Base-by-base conservation (phyloP, 2,888 invertebrate genomes). In the Acrobasis repandana region DNA sequence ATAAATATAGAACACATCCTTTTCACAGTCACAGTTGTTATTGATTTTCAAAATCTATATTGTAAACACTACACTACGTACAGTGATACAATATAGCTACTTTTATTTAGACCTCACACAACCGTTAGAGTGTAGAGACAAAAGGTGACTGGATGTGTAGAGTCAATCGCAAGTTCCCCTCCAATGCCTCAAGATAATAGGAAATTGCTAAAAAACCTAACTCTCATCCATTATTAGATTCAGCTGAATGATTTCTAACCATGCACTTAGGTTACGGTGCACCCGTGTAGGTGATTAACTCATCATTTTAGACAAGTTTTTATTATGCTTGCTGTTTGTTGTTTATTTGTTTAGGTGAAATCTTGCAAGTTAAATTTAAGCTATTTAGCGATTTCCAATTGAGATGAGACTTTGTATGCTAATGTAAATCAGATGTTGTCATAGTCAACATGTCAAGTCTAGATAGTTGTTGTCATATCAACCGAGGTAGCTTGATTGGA, bases 221-320 rank as follows among this genome's bases (percentile, higher is more conserved):
- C 63, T 66, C 28, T 47, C 61, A 69, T 69, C 63, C 60, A 62
- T 38, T 38, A 54, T 54, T 64, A 64, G 62, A 65, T 65, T 65
- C 61, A 61, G 71, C 71, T 73, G 69, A 71, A 63, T 69, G 60
- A 67, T 70, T 64, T 63, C 59, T 51, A 54, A 65, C 47, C 56
- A 47, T 18, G 33, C 11, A 47, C 54, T 54, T 9, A 18, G 56
- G 28, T 46, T 58, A 34, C 33, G 36, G 18, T n/a, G 33, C 56
- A 33, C 47, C 47, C 46, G 48, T 47, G 57, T n/a, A n/a, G n/a
- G n/a, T 11, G 28, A 57, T 57, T 16, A 28, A 28, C 6, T 50
- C 28, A n/a, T 4, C n/a, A 43, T 43, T 43, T 43, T 6, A 36
- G 36, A n/a, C n/a, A n/a, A n/a, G n/a, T n/a, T n/a, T n/a, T n/a